phyloP scores from a whole-genome alignment of 1,140 invertebrate species.

The Lepidurus packardi region DNA sequence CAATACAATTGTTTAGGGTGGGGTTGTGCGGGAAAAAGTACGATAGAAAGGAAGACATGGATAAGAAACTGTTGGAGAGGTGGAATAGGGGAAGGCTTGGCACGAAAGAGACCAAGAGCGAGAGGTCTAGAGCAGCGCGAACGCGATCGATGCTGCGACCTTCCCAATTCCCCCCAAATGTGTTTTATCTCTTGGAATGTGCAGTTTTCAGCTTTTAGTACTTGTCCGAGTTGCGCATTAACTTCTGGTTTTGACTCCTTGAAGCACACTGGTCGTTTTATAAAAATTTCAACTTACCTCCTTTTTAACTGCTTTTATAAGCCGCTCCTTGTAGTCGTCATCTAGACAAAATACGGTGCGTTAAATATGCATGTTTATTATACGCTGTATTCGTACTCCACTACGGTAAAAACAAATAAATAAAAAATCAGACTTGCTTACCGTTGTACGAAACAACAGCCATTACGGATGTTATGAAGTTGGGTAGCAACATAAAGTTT shows the following conservation, averaged over 20 bases:
- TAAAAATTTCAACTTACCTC: conserved; percentile 51
- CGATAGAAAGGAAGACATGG: background rate
- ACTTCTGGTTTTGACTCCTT: background rate
- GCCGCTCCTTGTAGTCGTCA: conserved; percentile 60
- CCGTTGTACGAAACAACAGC: conserved; percentile 15
- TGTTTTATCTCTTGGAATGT: background rate
- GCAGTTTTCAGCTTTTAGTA: conserved; percentile 13
- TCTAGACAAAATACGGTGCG: conserved; percentile 43
- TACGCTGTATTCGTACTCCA: no score
- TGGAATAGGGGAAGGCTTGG: background rate
- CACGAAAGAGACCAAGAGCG: background rate
- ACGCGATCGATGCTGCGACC: background rate
- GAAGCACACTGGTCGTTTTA: background rate
- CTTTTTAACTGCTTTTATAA: conserved; percentile 73
- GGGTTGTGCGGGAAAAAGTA: background rate
- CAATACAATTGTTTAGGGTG: conserved; percentile 10
- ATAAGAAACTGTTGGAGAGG: background rate
- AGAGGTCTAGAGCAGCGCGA: background rate
- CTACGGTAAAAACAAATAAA: background rate
- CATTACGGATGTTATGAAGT: background rate
- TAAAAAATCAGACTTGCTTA: background rate
- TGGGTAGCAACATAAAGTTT: background rate
- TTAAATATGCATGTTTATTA: background rate
- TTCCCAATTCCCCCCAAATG: background rate
- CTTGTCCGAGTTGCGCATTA: background rate